Evolutionary conservation across 2,888 invertebrate species (phyloP), one percentile per base, ranked within the genome.

Genomic region (Falcaria lacertinaria): DNA sequence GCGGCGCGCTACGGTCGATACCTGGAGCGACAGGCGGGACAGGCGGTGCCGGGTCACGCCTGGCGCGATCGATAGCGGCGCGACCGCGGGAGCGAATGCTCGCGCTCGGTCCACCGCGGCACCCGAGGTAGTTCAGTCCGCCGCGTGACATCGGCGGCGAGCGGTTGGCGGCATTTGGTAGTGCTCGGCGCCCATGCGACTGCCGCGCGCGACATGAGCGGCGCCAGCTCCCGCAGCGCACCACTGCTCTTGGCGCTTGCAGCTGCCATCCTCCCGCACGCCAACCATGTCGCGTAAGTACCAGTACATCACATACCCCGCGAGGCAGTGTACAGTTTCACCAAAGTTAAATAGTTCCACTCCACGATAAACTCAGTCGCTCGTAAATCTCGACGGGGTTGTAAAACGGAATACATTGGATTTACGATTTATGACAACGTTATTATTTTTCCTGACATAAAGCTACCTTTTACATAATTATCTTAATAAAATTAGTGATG

Each of bases 281-380:
- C 86, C 58, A 89, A 91, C 74, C 90, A 90, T 77, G 92, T 92
- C 77, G 92, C 91, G 92, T 92, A 74, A 92, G 92, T 92, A 89
- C 57, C 22, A 44, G 35, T 50, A 50, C 41, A 42, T 33, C 34
- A 42, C 35, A 42, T 46, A 44, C 41, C 47, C 40, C 1, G 11
- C 11, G 22, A 7, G 22, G 7, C 7, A 22, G 2, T 11, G 11
- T 11, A 28, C 28, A 34, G 42, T 44, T 43, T 37, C 48, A 50
- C 51, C 46, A 57, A 62, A 52, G 43, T 64, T 64, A 52, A 50
- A 16, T 48, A 61, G 13, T 34, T 49, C 44, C 43, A 44, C 48
- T 49, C 44, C 43, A 44, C 48, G 50, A 60, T 62, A 59, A 60
- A 51, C 56, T 60, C 44, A 45, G 51, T 49, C 50, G 60, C 52